Base-by-base conservation (phyloP, 2,888 invertebrate species). In the Eupeodes luniger region DNA sequence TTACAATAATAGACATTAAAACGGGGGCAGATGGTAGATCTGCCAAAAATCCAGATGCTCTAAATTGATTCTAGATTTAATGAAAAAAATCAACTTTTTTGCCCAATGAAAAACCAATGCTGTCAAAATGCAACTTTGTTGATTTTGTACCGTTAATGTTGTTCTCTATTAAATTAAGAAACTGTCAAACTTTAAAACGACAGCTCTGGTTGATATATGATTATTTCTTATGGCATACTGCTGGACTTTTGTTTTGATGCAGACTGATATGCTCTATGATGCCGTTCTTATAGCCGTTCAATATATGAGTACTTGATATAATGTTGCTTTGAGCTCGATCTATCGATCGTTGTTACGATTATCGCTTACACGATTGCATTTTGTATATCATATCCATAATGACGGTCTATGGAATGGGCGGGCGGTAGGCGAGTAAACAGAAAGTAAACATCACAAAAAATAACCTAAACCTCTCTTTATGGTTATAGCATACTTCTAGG, bases 311-410 rank as follows among this genome's bases (percentile, higher is more conserved):
- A 36, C 27, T 27, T 27, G 59, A 59, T 59, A 59, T 59, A 59
- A 67, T 64, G 69, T 62, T 75, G 76, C 76, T 72, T 59, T 34
- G 19, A 62, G 70, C 67, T 47, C 70, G 74, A 84, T 84, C 84
- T 83, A 80, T 83, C 70, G 88, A 84, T 84, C 84, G 84, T 69
- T 84, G 84, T 88, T 88, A 84, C 88, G 88, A 85, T 88, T 88
- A 88, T 88, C 88, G 88, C 81, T 88, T 81, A 88, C 88, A 88
- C 84, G 88, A 88, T 78, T 88, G 84, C 81, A 88, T 88, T 88
- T 88, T 88, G 88, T 88, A 85, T 84, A 88, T 88, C 88, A 88
- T 85, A 88, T 69, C 84, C 84, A 78, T 88, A 88, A 88, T 81
- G 80, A 67, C 81, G 81, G 57, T 77, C 77, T 62, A 61, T 69